Conservation (phyloP, 2,113 vertebrate species). For the Lagopus muta region DNA sequence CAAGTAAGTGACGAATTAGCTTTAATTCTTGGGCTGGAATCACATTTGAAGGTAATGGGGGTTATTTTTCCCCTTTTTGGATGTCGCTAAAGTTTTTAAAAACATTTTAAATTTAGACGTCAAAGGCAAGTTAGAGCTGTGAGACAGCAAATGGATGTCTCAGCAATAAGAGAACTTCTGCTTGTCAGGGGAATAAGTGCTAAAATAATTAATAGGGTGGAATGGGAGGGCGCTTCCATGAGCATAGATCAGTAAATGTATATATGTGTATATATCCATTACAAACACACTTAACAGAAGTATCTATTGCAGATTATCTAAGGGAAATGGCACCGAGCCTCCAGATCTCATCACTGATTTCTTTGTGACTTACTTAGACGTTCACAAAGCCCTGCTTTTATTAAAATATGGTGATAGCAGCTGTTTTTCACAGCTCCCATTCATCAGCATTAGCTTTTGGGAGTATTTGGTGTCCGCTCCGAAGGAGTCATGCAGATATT, state of each 20-base stretch:
- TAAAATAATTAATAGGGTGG: constrained; percentile 39
- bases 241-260: constrained; percentile 13
- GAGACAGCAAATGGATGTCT: neutral
- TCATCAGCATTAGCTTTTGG: neutral
- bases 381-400: neutral
- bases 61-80: neutral
- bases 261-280: constrained; percentile 1
- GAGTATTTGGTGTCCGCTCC: neutral
- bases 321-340: neutral
- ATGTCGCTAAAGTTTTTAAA: neutral
- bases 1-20: neutral
- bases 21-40: neutral
- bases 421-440: neutral
- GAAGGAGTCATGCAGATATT: neutral
- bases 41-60: constrained; percentile 48
- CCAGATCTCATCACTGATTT: neutral
- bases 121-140: neutral
- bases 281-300: neutral
- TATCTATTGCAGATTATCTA: neutral
- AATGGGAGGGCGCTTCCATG: neutral
- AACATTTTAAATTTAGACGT: constrained; percentile 22
- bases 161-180: neutral
- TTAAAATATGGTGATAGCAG: constrained; percentile 24
- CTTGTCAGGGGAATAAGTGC: constrained; percentile 15
- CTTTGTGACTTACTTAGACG: neutral